Conservation (phyloP, 2,113 vertebrate species). For the Chionomys nivalis region DNA sequence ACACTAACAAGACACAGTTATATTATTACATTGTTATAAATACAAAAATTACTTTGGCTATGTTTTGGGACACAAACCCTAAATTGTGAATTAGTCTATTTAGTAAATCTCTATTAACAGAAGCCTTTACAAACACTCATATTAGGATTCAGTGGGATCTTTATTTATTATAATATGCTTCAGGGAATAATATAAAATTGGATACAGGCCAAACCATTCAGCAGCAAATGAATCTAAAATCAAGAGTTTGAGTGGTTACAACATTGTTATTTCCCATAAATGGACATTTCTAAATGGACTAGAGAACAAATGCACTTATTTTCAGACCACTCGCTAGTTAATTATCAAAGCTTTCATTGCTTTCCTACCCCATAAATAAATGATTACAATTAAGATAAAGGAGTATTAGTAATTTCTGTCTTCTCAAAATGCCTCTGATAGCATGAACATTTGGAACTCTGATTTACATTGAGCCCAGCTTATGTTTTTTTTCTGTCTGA, state of each 20-base stretch:
- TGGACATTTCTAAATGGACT: background rate
- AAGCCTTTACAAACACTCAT: constrained; percentile 45
- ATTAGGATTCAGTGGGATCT: constrained; percentile 44
- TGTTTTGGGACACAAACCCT: constrained; percentile 49
- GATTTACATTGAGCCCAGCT: background rate
- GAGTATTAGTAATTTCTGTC: background rate
- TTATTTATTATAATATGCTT: constrained; percentile 32
- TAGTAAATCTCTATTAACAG: constrained; percentile 60
- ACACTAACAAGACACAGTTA: constrained; percentile 35
- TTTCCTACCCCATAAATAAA: constrained; percentile 54
- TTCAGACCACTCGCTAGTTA: constrained; percentile 55
- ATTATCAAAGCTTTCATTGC: constrained; percentile 44
- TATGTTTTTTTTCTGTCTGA: background rate
- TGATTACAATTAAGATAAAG: constrained; percentile 62
- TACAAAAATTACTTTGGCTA: background rate
- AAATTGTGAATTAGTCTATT: constrained; percentile 64
- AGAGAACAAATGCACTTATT: constrained; percentile 57
- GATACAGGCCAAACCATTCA: constrained; percentile 23
- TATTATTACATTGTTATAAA: constrained; percentile 54
- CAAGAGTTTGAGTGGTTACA: background rate
- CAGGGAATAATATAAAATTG: constrained; percentile 46
- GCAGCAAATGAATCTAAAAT: background rate
- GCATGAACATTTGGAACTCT: background rate
- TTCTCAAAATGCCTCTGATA: constrained; percentile 36
- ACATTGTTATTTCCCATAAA: constrained; percentile 38